Percentiles rank a stretch among this genome's conserved stretches.
Conservation (phyloP, 2,797 vertebrate species). For the Acestrorhynchus altus region DNA sequence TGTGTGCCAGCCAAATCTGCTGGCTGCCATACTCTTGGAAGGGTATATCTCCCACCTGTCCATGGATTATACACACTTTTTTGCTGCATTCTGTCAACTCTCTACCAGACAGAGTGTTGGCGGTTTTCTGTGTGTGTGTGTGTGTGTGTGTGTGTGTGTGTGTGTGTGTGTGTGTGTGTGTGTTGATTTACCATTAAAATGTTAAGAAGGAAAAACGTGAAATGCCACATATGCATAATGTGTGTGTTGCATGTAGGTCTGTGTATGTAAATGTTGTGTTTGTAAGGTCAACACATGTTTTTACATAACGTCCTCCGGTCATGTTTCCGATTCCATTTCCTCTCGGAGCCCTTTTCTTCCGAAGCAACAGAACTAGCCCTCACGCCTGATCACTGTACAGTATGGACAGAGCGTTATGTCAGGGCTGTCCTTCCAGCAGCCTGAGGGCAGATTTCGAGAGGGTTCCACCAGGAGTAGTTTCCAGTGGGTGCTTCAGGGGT, state of each 20-base stretch:
- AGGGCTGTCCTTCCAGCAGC: neutral
- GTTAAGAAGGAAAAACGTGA: slow-evolving; percentile 6
- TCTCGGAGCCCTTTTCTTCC: neutral
- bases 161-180: neutral
- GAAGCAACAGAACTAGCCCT: neutral
- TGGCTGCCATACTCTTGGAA: slow-evolving; percentile 37
- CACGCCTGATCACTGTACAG: neutral
- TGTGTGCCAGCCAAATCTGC: slow-evolving; percentile 39
- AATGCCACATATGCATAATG: slow-evolving; percentile 19
- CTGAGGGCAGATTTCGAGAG: neutral
- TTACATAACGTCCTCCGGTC: slow-evolving; percentile 1
- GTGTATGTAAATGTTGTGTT: neutral
- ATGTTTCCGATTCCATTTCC: neutral
- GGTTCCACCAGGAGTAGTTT: neutral
- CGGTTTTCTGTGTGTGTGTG: neutral
- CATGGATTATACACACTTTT: slow-evolving; percentile 41
- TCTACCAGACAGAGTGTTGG: slow-evolving; percentile 18
- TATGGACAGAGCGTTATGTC: neutral
- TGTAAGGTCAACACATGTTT: slow-evolving; percentile 3
- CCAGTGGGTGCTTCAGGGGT: neutral
- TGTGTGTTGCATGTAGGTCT: neutral
- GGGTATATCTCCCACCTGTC: slow-evolving; percentile 48
- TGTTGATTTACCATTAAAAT: neutral
- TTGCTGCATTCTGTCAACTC: slow-evolving; percentile 46
- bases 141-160: neutral